Evolutionary conservation across 2,888 invertebrate genomes (phyloP).

Genomic region (Drosophila rellima): DNA sequence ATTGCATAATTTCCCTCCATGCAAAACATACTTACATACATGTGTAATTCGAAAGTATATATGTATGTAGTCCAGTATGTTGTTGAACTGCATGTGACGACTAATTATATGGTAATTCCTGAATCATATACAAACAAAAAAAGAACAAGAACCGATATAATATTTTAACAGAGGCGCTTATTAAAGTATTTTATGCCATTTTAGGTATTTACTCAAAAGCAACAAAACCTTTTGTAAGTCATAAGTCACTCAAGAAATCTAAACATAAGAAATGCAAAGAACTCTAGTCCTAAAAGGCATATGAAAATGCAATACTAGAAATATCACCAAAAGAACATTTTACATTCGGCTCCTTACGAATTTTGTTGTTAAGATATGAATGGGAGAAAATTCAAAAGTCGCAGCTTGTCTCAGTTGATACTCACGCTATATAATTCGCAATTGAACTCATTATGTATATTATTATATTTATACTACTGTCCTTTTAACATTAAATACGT

Average conservation of each 20-base stretch:
- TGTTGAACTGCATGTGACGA: conserved; percentile 56
- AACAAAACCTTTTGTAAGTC: conserved; percentile 55
- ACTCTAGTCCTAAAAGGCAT: conserved; percentile 64
- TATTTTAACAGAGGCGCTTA: conserved; percentile 69
- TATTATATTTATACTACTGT: conserved; percentile 40
- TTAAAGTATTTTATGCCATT: conserved; percentile 74
- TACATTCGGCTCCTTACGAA: conserved; percentile 29
- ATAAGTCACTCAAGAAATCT: conserved; percentile 46
- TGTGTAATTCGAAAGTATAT: conserved; percentile 13
- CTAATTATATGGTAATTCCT: conserved; percentile 54
- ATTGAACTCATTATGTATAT: conserved; percentile 33
- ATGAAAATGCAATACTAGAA: conserved; percentile 26
- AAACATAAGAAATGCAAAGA: conserved; percentile 34
- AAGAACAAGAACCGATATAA: conserved; percentile 28
- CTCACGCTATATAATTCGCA: conserved; percentile 17
- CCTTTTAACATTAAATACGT: conserved; percentile 27
- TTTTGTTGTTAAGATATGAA: conserved; percentile 9
- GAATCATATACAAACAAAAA: conserved; percentile 41
- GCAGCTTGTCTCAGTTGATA: conserved; percentile 9
- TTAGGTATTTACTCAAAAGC: conserved; percentile 64
- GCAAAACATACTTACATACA: conserved; percentile 1
- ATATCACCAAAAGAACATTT: conserved; percentile 15
- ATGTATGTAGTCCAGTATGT: conserved; percentile 15
- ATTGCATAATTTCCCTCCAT: too few species aligned
- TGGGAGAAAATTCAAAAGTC: conserved; percentile 1